A percentile compares a stretch with the other conserved stretches of the same genome.
phyloP scores from a whole-genome alignment of 2,113 vertebrate species.

The Oncorhynchus masou region DNA sequence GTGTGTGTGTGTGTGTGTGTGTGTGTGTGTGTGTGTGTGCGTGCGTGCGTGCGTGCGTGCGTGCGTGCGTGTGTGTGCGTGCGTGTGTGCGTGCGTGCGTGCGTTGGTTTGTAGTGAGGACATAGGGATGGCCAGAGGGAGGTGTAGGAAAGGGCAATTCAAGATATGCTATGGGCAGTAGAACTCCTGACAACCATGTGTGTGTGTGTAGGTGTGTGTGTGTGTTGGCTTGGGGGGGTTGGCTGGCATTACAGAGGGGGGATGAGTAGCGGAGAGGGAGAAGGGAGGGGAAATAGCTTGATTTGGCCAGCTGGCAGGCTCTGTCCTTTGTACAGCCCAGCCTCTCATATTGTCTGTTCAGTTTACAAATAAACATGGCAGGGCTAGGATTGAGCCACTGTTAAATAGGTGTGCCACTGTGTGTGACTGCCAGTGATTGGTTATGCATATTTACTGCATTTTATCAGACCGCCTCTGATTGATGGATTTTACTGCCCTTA shows the following conservation, averaged over 20 bases:
- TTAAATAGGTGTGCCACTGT: constrained; percentile 25
- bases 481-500: no score
- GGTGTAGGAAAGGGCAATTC: no score
- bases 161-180: no score
- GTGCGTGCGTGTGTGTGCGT: no score
- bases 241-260: constrained; percentile 50
- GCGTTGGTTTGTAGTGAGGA: no score
- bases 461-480: not conserved
- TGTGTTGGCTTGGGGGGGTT: constrained; percentile 36
- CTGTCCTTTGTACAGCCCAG: constrained; percentile 57
- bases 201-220: not conserved
- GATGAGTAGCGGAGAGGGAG: not conserved
- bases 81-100: no score
- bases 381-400: constrained; percentile 40
- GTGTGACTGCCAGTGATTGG: not conserved
- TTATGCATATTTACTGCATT: not conserved
- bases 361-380: constrained; percentile 64
- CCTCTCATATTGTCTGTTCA: constrained; percentile 65
- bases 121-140: no score
- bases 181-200: no score
- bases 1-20: not conserved
- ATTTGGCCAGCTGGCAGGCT: constrained; percentile 63
- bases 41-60: no score
- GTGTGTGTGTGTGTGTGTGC: no score
- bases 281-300: constrained; percentile 42